Evolutionary conservation across 2,888 invertebrate species (phyloP), one percentile per base, ranked within the genome.

Genomic region (Protonemura montana): DNA sequence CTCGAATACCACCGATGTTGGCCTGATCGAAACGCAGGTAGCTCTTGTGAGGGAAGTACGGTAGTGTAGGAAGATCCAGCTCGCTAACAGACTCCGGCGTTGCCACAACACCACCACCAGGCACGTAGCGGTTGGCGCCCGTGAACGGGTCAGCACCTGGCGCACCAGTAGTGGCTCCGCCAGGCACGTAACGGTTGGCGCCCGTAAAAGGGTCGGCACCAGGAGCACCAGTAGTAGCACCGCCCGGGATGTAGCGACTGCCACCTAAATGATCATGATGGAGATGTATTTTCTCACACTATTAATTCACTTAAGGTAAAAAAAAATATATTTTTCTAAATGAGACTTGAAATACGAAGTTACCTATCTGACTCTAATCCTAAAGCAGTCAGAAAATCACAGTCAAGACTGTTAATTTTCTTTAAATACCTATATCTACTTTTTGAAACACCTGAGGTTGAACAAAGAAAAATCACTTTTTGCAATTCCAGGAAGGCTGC

Each of bases 11-110:
- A 86, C 92, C 92, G 29, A 95, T 90, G 91, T 96, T 96, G 5
- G 96, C 97, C 89, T 95, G 94, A 89, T 97, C 97, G 90, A 98
- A 96, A 88, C 94, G 95, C 88, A 93, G 92, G 92, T 94, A 95
- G 28, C 90, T 91, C 87, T 89, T 91, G 88, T 92, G 92, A 21
- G 93, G 93, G 88, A 93, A 93, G 89, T 92, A 93, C 16, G 89
- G 88, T 86, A 88, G 88, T 30, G 85, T 13, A 6, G 86, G 86
- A 76, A 86, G 85, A 28, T 80, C 80, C 16, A 10, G 21, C 59
- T 59, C 59, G 5, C 42, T 25, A 10, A 16, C 26, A 76, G 16
- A 41, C 21, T 25, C 78, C 29, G 0, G n/a, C 25, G 27, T 30
- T 25, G 59, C 76, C 76, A 42, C 76, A 26, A 21, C 30, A 16